Evolutionary conservation across 37 sponge, comb jelly and placozoan species (phyloP).

Genomic region (Geodia barretti): DNA sequence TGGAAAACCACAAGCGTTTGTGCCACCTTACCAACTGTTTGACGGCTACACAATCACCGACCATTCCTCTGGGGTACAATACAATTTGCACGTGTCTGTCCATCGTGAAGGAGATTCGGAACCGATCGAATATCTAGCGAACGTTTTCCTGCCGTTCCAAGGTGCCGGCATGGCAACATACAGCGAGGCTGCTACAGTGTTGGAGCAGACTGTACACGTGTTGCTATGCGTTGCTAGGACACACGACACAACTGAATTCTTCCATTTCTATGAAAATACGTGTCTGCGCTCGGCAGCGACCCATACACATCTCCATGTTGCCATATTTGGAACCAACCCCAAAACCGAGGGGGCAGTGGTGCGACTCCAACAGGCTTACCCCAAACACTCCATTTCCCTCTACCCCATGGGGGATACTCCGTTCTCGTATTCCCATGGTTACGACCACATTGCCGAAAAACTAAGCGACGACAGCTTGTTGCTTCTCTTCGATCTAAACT

Average conservation of each 20-base stretch:
- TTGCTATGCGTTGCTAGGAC: constrained; percentile 7
- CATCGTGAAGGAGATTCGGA: background rate
- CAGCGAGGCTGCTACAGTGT: background rate
- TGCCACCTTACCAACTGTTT: constrained; percentile 38
- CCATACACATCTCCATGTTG: constrained; percentile 39
- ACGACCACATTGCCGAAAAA: constrained; percentile 1
- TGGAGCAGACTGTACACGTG: constrained; percentile 4
- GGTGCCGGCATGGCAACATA: constrained; percentile 45
- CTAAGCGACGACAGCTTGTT: constrained; percentile 21
- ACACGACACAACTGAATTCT: constrained; percentile 7
- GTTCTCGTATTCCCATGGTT: constrained; percentile 6
- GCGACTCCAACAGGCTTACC: background rate
- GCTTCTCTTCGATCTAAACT: constrained; percentile 36
- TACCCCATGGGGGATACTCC: background rate
- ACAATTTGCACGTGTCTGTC: constrained; percentile 43
- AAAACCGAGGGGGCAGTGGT: background rate
- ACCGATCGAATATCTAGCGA: constrained; percentile 29
- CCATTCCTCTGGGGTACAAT: constrained; percentile 48
- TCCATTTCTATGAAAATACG: constrained; percentile 35
- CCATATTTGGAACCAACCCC: constrained; percentile 3
- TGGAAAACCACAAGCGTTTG: background rate
- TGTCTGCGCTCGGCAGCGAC: constrained; percentile 9
- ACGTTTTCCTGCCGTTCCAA: constrained; percentile 55
- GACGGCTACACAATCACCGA: constrained; percentile 50
- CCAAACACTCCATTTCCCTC: constrained; percentile 2